Percentiles rank a stretch among this genome's conserved stretches.
These are phyloP conservation scores for Carduelis carduelis DNA, from an alignment of 2,797 vertebrate genomes.

Conservation along the genomic window DNA sequence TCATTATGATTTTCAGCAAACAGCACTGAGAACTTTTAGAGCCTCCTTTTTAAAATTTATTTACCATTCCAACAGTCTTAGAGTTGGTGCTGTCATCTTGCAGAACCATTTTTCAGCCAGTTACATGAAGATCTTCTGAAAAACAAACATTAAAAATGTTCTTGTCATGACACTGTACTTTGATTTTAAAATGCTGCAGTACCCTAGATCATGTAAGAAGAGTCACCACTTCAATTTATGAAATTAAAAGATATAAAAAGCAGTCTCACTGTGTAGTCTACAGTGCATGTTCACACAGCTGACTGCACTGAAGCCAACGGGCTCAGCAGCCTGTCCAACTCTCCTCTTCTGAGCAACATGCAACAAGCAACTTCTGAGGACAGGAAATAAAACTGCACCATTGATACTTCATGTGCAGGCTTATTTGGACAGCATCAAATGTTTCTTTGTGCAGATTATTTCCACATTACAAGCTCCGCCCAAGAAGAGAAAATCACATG, in stretches of 20 bases:
- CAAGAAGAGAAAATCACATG: not conserved
- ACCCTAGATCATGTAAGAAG: not conserved
- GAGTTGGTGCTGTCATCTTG: not conserved
- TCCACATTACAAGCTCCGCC: not conserved
- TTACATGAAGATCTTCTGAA: constrained; percentile 7
- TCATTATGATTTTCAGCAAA: not conserved
- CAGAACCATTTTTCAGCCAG: constrained; percentile 26
- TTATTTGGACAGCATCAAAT: not conserved
- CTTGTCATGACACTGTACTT: not conserved
- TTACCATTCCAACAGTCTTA: constrained; percentile 55
- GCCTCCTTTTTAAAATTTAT: not conserved
- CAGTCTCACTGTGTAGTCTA: not conserved
- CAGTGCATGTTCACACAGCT: rapidly evolving
- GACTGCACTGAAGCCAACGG: not conserved
- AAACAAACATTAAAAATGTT: not conserved
- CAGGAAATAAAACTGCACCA: not conserved
- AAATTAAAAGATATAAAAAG: not conserved
- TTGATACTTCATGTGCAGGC: not conserved
- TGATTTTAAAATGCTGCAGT: not conserved
- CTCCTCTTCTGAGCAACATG: not conserved
- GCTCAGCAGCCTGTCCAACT: not conserved
- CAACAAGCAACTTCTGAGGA: not conserved
- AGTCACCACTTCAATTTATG: not conserved
- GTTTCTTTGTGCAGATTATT: not conserved
- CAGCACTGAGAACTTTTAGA: not conserved